A percentile compares a stretch with the other conserved stretches of the same genome.
phyloP scores from a whole-genome alignment of 2,888 invertebrate species.

The Leptopilina myrica region DNA sequence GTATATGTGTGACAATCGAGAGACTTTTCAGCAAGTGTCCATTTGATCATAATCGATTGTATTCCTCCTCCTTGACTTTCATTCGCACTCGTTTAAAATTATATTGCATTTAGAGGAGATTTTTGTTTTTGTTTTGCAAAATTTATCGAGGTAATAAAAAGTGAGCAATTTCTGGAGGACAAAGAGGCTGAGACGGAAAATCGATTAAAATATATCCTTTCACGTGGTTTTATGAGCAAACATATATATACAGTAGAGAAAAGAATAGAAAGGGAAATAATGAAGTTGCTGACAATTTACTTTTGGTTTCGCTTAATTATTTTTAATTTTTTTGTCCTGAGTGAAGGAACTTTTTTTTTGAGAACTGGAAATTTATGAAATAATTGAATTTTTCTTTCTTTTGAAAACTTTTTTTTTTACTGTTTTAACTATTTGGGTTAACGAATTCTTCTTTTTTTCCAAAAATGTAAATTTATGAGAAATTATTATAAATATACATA shows the following conservation, averaged over 20 bases:
- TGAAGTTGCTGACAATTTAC: background rate
- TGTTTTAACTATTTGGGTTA: no score
- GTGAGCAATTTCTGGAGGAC: background rate
- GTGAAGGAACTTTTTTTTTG: background rate
- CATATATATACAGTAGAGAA: background rate
- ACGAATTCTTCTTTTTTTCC: no score
- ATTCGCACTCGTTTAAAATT: background rate
- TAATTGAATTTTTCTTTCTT: no score
- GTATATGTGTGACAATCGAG: background rate
- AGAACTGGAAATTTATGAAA: background rate
- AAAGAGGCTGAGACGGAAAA: background rate
- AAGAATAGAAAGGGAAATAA: background rate
- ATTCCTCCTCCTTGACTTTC: constrained; percentile 22
- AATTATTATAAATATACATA: no score
- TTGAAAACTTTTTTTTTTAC: no score
- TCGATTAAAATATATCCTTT: constrained; percentile 32
- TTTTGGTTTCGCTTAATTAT: background rate
- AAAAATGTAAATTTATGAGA: no score
- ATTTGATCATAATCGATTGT: constrained; percentile 32
- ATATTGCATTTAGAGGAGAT: background rate
- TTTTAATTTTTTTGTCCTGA: background rate
- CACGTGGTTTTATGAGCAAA: constrained; percentile 29
- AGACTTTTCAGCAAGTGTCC: constrained; percentile 2
- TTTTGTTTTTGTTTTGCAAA: background rate
- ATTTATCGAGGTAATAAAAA: constrained; percentile 13